Base-by-base conservation (phyloP, 2,113 vertebrate genomes). In the Muscicapa adusta region DNA sequence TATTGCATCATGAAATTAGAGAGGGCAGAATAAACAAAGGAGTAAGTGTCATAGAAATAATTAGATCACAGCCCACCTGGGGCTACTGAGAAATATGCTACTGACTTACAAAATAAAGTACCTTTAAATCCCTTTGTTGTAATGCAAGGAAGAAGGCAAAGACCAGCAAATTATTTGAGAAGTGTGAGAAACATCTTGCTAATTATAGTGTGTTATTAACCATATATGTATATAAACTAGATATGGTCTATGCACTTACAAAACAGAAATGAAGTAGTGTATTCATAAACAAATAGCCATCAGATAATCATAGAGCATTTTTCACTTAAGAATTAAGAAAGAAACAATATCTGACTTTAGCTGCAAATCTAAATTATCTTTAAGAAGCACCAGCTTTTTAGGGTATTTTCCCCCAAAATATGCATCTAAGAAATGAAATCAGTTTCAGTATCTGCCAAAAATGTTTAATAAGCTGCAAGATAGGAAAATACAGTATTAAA, bases 391-490 rank as follows among this genome's bases (percentile, higher is more conserved):
- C 2, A 0, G 47, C 25, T 10, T 91, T 74, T 54, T 45, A 45
- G 50, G 25, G 42, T 71, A 45, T 50, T 78, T 91, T 94, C 50
- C 54, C 47, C 47, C 67, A 38, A 92, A 91, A 96, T 89, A 93
- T 78, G 51, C 94, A 90, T 96, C 54, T 96, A 73, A 96, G 88
- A 95, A 93, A 87, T 71, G 1, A 96, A 97, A 93, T 95, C 33
- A 79, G 88, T 95, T 96, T 96, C 95, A 96, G 54, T 83, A 95
- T 96, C 79, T 95, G 80, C 88, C 93, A 94, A 47, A 92, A 96
- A 94, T 88, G 23, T 94, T 97, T 97, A 97, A 97, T 96, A 97
- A 95, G 85, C 91, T 97, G 85, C 85, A 96, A 96, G 89, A 97
- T 74, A 96, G 95, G 76, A 96, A 97, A 96, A 96, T 91, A 94